Evolutionary conservation across 1,140 invertebrate genomes (phyloP).

Genomic region (Helicoverpa zea): DNA sequence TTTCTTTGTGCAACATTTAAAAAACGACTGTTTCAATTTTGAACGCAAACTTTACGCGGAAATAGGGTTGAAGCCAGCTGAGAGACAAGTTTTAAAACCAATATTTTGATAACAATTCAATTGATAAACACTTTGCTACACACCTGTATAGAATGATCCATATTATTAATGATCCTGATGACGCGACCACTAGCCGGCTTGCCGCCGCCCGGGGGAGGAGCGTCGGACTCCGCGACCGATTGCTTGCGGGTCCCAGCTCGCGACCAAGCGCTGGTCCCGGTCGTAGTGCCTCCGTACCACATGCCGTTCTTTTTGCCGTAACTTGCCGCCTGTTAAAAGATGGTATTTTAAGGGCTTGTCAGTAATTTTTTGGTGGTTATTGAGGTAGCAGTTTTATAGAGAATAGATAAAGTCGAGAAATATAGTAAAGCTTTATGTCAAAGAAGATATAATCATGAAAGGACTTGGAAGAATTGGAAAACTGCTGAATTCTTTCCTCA

Average conservation of each 20-base stretch:
- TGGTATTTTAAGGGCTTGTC: neutral
- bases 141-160: conserved; percentile 96
- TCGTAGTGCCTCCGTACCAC: conserved; percentile 91
- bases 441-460: too few species aligned
- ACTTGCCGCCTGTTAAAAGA: conserved; percentile 89
- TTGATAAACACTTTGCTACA: conserved; percentile 77
- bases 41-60: too few species aligned
- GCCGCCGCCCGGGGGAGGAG: conserved; percentile 89
- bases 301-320: conserved; percentile 95
- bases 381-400: too few species aligned
- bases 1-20: too few species aligned
- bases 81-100: neutral
- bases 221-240: conserved; percentile 91
- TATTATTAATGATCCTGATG: conserved; percentile 96
- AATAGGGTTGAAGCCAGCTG: neutral
- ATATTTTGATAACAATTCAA: too few species aligned
- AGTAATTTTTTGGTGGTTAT: neutral
- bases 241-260: conserved; percentile 91
- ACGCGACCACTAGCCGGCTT: conserved; percentile 94
- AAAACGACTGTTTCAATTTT: too few species aligned
- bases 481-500: too few species aligned
- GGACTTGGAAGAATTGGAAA: too few species aligned
- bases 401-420: neutral
- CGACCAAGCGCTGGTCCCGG: conserved; percentile 86
- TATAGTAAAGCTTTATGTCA: neutral